phyloP scores from a whole-genome alignment of 1,140 invertebrate species.

The Drosophila leontia region DNA sequence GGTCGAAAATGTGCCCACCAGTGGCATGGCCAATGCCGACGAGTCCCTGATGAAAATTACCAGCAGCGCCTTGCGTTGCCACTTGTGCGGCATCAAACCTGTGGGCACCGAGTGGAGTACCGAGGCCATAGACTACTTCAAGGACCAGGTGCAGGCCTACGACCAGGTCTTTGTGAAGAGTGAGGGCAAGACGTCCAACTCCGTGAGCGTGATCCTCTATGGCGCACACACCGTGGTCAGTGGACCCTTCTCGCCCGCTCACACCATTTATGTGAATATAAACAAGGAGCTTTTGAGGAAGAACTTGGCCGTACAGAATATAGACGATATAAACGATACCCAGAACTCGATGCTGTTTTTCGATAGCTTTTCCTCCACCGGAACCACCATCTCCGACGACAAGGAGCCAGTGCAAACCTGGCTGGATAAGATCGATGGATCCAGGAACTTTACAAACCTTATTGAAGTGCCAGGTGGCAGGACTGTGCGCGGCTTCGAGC shows the following conservation, averaged over 20 bases:
- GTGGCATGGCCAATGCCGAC: slow-evolving; percentile 26
- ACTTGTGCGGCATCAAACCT: slow-evolving; percentile 33
- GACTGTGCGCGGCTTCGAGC: slow-evolving; percentile 7
- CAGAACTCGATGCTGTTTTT: not conserved
- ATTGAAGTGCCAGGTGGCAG: not conserved
- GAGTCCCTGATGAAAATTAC: slow-evolving; percentile 2
- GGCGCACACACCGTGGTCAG: slow-evolving; percentile 27
- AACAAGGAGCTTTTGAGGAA: slow-evolving; percentile 31
- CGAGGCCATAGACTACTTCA: slow-evolving; percentile 41
- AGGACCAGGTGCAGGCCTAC: slow-evolving; percentile 29
- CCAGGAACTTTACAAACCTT: accelerated
- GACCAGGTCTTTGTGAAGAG: slow-evolving; percentile 18
- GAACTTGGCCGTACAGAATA: slow-evolving; percentile 18
- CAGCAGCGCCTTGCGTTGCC: slow-evolving; percentile 38
- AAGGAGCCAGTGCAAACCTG: not conserved
- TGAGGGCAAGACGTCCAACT: slow-evolving; percentile 7
- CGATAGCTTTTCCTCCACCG: not conserved
- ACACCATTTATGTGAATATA: slow-evolving; percentile 45
- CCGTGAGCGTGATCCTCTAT: slow-evolving; percentile 35
- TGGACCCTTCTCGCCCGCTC: slow-evolving; percentile 48
- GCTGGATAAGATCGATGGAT: slow-evolving; percentile 7
- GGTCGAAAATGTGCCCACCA: not conserved
- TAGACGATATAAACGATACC: not conserved
- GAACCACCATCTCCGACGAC: not conserved
- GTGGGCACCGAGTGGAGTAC: slow-evolving; percentile 19